These are phyloP conservation scores for Alethe castanea DNA, from an alignment of 2,113 vertebrate genomes.

Conservation along the genomic window DNA sequence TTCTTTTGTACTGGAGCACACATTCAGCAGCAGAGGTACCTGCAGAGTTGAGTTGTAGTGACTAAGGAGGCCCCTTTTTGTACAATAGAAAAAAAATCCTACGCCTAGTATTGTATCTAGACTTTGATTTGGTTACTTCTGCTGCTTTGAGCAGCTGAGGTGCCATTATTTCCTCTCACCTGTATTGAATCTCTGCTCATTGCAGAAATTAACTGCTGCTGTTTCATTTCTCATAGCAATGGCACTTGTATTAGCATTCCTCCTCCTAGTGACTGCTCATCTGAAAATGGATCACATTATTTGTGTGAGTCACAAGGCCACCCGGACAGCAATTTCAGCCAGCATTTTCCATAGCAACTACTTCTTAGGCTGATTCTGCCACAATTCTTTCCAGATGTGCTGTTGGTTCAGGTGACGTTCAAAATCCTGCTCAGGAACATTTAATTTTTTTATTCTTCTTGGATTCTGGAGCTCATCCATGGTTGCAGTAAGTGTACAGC, in stretches of 20 bases:
- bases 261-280: background rate
- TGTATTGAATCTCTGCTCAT: background rate
- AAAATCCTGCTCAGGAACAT: slow-evolving; percentile 9
- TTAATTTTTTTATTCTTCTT: background rate
- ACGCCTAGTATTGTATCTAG: background rate
- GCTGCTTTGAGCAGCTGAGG: background rate
- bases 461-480: background rate
- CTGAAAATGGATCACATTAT: slow-evolving; percentile 33
- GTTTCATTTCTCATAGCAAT: background rate
- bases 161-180: background rate
- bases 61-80: background rate
- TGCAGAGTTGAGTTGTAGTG: background rate
- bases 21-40: background rate
- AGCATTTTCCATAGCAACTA: slow-evolving; percentile 56
- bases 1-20: background rate
- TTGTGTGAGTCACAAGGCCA: slow-evolving; percentile 63
- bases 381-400: slow-evolving; percentile 72
- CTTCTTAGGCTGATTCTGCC: slow-evolving; percentile 37
- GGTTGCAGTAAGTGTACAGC: background rate
- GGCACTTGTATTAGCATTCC: background rate
- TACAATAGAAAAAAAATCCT: background rate
- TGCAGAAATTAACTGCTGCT: slow-evolving; percentile 3
- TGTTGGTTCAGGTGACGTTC: slow-evolving; percentile 59
- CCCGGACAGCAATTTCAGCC: slow-evolving; percentile 53
- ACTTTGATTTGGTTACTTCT: background rate